Evolutionary conservation across 2,888 invertebrate genomes (phyloP).

Genomic region (Orthonychiurus folsomi): DNA sequence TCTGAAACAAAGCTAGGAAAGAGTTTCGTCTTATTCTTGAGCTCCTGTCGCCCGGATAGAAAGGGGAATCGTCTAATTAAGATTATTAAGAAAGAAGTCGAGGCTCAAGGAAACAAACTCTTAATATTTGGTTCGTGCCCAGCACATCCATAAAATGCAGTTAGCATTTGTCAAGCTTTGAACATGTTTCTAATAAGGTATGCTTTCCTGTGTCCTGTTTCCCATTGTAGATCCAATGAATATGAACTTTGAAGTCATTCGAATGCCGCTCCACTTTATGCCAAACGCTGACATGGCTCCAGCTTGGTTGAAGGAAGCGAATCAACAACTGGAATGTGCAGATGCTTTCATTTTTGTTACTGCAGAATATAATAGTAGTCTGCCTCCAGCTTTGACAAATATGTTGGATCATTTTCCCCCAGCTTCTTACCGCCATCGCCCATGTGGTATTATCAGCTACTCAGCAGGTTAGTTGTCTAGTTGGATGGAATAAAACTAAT

Average conservation of each 20-base stretch:
- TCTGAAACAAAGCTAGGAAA: not conserved
- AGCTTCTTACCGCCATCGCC: slow-evolving; percentile 43
- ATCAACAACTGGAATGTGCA: slow-evolving; percentile 42
- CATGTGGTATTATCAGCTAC: slow-evolving; percentile 43
- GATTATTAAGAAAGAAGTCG: slow-evolving; percentile 41
- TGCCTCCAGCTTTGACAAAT: slow-evolving; percentile 47
- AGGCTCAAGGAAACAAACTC: slow-evolving; percentile 39
- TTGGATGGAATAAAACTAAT: not conserved
- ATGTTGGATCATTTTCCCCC: slow-evolving; percentile 47
- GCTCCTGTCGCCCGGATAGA: slow-evolving; percentile 42
- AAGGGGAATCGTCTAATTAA: slow-evolving; percentile 41
- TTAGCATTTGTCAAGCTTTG: not conserved
- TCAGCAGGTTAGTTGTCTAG: slow-evolving; percentile 26
- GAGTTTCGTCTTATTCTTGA: slow-evolving; percentile 40
- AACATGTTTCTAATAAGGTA: slow-evolving; percentile 1
- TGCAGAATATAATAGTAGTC: slow-evolving; percentile 45
- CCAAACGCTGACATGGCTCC: slow-evolving; percentile 40
- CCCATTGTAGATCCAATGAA: slow-evolving; percentile 43
- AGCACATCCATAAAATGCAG: not conserved
- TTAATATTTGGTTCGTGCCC: slow-evolving; percentile 42
- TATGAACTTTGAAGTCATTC: slow-evolving; percentile 43
- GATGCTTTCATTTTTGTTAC: slow-evolving; percentile 46
- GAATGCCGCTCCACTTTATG: slow-evolving; percentile 42
- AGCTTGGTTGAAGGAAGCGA: slow-evolving; percentile 41
- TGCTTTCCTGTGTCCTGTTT: not conserved